Evolutionary conservation across 2,113 vertebrate genomes (phyloP).

Genomic region (Onychostoma macrolepis): DNA sequence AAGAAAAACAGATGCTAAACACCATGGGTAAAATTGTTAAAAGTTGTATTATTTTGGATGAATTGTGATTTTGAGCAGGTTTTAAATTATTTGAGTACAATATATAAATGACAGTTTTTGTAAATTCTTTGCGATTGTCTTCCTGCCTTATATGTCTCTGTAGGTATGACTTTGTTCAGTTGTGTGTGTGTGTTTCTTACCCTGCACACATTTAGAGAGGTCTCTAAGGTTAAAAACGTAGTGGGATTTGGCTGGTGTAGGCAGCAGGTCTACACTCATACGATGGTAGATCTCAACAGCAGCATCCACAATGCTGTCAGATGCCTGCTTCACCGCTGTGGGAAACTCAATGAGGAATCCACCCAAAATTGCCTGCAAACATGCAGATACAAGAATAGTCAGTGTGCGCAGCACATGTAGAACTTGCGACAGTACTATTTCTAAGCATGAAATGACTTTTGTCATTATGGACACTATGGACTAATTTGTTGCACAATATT

Average conservation of each 20-base stretch:
- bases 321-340: slow-evolving; percentile 75
- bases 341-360: slow-evolving; percentile 84
- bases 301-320: slow-evolving; percentile 81
- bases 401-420: not conserved
- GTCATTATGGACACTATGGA: no score
- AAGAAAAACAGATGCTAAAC: not conserved
- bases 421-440: not conserved
- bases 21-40: not conserved
- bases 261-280: slow-evolving; percentile 87
- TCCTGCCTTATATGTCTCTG: not conserved
- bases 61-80: not conserved
- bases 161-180: not conserved
- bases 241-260: slow-evolving; percentile 89
- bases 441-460: not conserved
- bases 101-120: not conserved
- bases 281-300: slow-evolving; percentile 86
- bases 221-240: slow-evolving; percentile 89
- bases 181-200: slow-evolving; percentile 63
- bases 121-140: not conserved
- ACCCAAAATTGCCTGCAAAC: slow-evolving; percentile 80
- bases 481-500: no score
- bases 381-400: not conserved
- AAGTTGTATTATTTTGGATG: not conserved
- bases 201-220: slow-evolving; percentile 88
- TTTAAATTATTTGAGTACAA: not conserved